These are phyloP conservation scores for Tipula helvola DNA, from an alignment of 2,888 invertebrate genomes.

Conservation along the genomic window DNA sequence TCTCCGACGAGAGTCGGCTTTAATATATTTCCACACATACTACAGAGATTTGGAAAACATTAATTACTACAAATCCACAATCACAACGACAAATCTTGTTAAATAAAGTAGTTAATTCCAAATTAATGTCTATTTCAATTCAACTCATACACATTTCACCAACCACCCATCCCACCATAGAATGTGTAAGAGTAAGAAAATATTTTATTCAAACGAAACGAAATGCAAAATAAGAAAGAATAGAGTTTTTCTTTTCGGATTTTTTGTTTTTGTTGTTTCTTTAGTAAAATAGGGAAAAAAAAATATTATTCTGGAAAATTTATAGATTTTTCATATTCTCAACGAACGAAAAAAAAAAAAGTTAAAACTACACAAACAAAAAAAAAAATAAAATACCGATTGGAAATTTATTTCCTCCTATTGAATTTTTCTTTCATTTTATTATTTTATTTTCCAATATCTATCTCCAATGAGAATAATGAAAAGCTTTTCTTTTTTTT, in stretches of 20 bases:
- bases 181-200: neutral
- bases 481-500: neutral
- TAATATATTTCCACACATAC: neutral
- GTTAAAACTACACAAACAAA: neutral
- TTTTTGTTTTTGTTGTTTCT: neutral
- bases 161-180: neutral
- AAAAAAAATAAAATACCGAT: neutral
- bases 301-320: neutral
- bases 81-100: neutral
- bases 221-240: neutral
- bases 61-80: neutral
- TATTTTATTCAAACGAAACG: neutral
- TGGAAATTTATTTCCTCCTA: neutral
- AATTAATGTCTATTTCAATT: neutral
- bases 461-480: neutral
- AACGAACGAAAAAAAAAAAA: neutral
- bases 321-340: neutral
- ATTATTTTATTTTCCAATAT: neutral
- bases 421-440: neutral
- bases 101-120: neutral
- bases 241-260: neutral
- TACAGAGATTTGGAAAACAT: neutral
- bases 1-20: neutral
- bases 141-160: neutral
- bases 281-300: neutral